phyloP scores from a whole-genome alignment of 2,888 invertebrate genomes.

The Napeogenes sylphis region DNA sequence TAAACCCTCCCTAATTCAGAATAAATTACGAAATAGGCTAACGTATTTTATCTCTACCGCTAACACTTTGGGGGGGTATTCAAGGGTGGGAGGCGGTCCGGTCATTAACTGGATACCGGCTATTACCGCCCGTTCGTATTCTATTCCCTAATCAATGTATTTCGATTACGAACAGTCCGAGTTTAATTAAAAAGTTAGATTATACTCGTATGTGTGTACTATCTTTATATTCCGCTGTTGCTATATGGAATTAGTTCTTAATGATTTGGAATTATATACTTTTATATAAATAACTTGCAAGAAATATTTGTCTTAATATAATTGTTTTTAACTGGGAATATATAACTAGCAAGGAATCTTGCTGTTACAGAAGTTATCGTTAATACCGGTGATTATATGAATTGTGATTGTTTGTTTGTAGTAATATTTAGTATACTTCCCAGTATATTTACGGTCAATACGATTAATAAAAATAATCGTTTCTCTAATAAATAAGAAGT shows the following conservation, averaged over 20 bases:
- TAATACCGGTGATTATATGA: too few relatives aligned
- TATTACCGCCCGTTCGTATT: conserved; percentile 41
- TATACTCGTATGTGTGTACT: conserved; percentile 14
- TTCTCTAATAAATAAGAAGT: neutral
- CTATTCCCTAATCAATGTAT: conserved; percentile 63
- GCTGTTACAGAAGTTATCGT: too few relatives aligned
- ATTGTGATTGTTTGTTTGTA: too few relatives aligned
- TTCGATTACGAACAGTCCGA: conserved; percentile 54
- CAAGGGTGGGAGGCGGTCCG: conserved; percentile 43
- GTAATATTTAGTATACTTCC: too few relatives aligned
- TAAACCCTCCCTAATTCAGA: too few relatives aligned
- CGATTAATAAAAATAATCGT: neutral
- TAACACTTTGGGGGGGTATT: conserved; percentile 29
- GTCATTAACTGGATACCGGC: conserved; percentile 51
- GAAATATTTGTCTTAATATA: too few relatives aligned
- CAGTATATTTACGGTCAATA: neutral
- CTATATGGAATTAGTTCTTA: neutral
- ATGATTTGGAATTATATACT: neutral
- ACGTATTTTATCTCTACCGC: conserved; percentile 23
- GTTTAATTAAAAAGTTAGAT: conserved; percentile 45
- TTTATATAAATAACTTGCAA: neutral
- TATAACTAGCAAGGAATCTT: too few relatives aligned
- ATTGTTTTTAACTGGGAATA: too few relatives aligned
- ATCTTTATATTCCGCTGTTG: neutral
- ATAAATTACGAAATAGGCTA: neutral